Evolutionary conservation across 2,888 invertebrate species (phyloP).

Genomic region (Diarsia dahlii): DNA sequence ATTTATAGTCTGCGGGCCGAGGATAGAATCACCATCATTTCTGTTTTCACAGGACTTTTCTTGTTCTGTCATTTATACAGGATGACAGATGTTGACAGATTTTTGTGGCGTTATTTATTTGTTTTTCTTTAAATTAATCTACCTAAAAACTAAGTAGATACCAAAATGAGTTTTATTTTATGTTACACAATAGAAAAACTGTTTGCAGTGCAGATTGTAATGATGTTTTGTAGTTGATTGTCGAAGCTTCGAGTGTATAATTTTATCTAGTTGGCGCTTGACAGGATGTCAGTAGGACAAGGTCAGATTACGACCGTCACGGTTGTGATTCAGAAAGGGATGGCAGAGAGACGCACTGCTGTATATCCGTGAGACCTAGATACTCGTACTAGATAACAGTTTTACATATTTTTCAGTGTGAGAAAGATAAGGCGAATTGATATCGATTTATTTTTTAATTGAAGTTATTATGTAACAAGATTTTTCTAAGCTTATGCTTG

Average conservation of each 20-base stretch:
- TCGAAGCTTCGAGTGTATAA: constrained; percentile 11
- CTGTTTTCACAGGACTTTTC: constrained; percentile 32
- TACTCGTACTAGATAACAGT: constrained; percentile 1
- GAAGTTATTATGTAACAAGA: background rate
- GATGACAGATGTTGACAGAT: background rate
- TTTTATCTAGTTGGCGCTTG: constrained; percentile 33
- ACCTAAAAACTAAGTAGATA: background rate
- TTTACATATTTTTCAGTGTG: constrained; percentile 4
- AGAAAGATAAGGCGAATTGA: background rate
- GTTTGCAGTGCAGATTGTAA: background rate
- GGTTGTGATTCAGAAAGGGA: constrained; percentile 26
- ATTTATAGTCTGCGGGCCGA: constrained; percentile 70
- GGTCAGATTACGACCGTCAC: constrained; percentile 43
- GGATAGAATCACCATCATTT: constrained; percentile 58
- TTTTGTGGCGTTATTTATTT: constrained; percentile 5
- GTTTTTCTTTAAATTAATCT: background rate
- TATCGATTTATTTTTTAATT: background rate
- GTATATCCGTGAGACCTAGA: constrained; percentile 2
- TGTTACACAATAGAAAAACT: background rate
- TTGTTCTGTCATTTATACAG: constrained; percentile 9
- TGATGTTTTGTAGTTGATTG: background rate
- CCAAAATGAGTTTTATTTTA: background rate
- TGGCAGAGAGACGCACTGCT: constrained; percentile 21
- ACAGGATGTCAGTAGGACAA: constrained; percentile 48
- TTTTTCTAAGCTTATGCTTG: background rate